Conservation (phyloP, 2,888 invertebrate species). For the Stenotaenia linearis region DNA sequence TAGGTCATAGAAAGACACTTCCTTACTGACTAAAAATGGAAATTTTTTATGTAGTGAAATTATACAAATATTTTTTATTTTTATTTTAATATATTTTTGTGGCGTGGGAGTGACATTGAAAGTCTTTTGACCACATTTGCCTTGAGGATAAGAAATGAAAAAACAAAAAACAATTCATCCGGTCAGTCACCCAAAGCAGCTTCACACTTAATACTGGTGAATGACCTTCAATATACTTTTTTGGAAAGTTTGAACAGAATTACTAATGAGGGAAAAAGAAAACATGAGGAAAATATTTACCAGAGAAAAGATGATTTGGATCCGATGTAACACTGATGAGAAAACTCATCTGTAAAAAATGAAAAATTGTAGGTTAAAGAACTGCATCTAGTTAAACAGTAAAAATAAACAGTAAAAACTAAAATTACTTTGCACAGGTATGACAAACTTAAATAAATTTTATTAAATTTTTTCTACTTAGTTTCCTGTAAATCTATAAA, state of each 20-base stretch:
- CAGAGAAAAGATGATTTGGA: constrained; percentile 1
- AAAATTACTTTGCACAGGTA: too few relatives aligned
- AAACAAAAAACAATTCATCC: neutral
- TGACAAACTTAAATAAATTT: too few relatives aligned
- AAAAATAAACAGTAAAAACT: neutral
- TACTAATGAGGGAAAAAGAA: neutral
- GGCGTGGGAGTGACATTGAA: constrained; percentile 20
- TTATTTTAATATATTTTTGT: neutral
- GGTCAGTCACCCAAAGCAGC: neutral
- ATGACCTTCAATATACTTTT: neutral
- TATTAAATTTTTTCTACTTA: too few relatives aligned
- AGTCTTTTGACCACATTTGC: constrained; percentile 8
- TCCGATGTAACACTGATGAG: neutral
- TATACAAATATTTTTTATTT: neutral
- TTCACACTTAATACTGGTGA: neutral
- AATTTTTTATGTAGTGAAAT: neutral
- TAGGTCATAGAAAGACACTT: neutral
- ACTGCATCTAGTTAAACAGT: neutral
- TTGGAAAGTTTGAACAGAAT: neutral
- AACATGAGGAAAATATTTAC: neutral
- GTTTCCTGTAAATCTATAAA: neutral
- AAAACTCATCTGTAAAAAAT: constrained; percentile 2
- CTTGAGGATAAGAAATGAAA: neutral
- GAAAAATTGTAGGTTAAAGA: neutral
- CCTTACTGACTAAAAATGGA: neutral